Percentiles rank a stretch among this genome's conserved stretches.
Conservation (phyloP, 2,797 vertebrate genomes). For the Numenius phaeopus region DNA sequence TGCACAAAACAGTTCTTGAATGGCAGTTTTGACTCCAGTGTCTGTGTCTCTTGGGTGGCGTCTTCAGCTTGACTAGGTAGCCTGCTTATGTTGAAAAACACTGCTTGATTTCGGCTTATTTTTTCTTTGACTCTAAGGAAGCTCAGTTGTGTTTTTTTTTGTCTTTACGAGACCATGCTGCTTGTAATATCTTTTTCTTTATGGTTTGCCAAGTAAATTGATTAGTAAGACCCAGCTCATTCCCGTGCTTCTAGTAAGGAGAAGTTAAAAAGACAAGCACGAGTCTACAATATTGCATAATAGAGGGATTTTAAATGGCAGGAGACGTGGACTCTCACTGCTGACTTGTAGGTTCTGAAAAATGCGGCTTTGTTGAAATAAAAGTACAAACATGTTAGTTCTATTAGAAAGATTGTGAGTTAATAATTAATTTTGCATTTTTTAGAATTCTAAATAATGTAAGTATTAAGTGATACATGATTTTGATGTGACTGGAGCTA, state of each 20-base stretch:
- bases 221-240: not conserved
- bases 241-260: not conserved
- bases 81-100: not conserved
- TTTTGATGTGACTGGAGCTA: not conserved
- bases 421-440: not conserved
- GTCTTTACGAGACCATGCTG: not conserved
- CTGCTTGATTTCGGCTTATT: not conserved
- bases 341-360: not conserved
- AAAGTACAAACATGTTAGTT: not conserved
- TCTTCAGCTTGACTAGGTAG: not conserved
- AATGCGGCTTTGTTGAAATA: not conserved
- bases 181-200: not conserved
- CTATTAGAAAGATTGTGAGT: not conserved
- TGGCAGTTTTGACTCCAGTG: not conserved
- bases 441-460: not conserved
- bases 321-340: not conserved
- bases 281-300: not conserved
- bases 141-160: not conserved
- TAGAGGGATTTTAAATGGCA: not conserved
- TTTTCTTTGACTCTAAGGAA: not conserved
- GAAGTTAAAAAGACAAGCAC: not conserved
- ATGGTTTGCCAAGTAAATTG: not conserved
- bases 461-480: not conserved
- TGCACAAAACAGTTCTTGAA: not conserved
- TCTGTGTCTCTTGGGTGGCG: not conserved